phyloP scores from a whole-genome alignment of 1,140 invertebrate genomes.

The Ceratoteleas bidentatus region DNA sequence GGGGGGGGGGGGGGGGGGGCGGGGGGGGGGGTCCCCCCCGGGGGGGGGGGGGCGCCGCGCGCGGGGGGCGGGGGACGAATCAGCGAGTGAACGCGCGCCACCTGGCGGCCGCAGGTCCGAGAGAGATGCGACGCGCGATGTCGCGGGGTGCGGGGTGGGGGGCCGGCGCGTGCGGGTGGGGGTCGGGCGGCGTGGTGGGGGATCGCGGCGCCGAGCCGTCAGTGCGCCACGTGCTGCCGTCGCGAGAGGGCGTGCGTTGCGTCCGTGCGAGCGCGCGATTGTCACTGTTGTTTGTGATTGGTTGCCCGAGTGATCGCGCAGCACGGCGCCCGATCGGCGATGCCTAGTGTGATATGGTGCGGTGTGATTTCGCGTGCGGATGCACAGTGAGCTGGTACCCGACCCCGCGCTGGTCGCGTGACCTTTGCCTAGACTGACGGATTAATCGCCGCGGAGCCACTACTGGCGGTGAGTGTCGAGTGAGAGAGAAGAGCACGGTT shows the following conservation, averaged over 20 bases:
- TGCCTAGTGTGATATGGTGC: slow-evolving; percentile 73
- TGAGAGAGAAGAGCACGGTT: slow-evolving; percentile 1
- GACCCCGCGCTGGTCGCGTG: slow-evolving; percentile 47
- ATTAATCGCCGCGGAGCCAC: slow-evolving; percentile 72
- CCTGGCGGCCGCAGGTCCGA: slow-evolving; percentile 13
- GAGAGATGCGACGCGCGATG: slow-evolving; percentile 24
- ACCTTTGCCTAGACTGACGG: slow-evolving; percentile 56
- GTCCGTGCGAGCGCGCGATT: slow-evolving; percentile 19
- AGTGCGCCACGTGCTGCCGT: slow-evolving; percentile 81
- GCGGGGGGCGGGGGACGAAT: slow-evolving; percentile 65
- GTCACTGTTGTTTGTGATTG: slow-evolving; percentile 24
- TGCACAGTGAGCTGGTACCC: slow-evolving; percentile 62
- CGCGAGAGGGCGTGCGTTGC: slow-evolving; percentile 74
- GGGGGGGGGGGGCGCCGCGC: slow-evolving; percentile 70
- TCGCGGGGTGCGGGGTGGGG: slow-evolving; percentile 6
- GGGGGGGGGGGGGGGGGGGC: slow-evolving; percentile 78
- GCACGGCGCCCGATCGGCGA: slow-evolving; percentile 36
- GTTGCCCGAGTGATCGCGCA: slow-evolving; percentile 17
- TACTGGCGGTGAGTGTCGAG: slow-evolving; percentile 74
- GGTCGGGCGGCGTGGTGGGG: slow-evolving; percentile 45
- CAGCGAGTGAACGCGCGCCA: slow-evolving; percentile 21
- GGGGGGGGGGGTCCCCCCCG: slow-evolving; percentile 71
- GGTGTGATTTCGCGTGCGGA: slow-evolving; percentile 65
- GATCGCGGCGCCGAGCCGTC: slow-evolving; percentile 70
- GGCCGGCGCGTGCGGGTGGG: slow-evolving; percentile 6